A percentile compares a stretch with the other conserved stretches of the same genome.
These are phyloP conservation scores for Drosophila pruinosa DNA, from an alignment of 1,140 invertebrate species.

Conservation along the genomic window DNA sequence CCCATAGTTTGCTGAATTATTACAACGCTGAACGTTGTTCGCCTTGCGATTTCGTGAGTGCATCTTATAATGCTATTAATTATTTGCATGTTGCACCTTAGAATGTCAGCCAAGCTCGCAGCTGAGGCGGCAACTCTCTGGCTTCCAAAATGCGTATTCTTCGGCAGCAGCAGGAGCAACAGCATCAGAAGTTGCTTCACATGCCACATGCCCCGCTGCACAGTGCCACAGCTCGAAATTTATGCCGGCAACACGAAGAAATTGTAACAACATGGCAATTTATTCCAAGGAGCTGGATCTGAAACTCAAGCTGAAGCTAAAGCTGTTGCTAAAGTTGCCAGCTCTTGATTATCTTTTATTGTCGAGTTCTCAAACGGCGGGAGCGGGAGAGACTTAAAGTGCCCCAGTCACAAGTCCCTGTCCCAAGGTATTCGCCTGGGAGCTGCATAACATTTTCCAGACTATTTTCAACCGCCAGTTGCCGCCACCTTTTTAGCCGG, in stretches of 20 bases:
- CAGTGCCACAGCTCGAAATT: conserved; percentile 50
- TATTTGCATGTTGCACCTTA: conserved; percentile 82
- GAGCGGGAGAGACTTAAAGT: conserved; percentile 25
- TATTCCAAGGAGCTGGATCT: conserved; percentile 60
- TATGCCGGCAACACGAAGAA: conserved; percentile 73
- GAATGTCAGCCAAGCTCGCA: conserved; percentile 43
- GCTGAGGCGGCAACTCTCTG: neutral
- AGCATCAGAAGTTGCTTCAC: no score
- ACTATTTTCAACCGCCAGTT: conserved; percentile 37
- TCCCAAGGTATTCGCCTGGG: conserved; percentile 36
- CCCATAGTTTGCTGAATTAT: conserved; percentile 64
- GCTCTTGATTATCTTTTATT: conserved; percentile 69
- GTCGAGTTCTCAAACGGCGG: conserved; percentile 28
- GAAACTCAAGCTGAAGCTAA: conserved; percentile 22
- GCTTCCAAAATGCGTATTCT: conserved; percentile 46
- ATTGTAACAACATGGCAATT: conserved; percentile 79
- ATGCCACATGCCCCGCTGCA: conserved; percentile 9
- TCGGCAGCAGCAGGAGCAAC: neutral
- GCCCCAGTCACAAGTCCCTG: conserved; percentile 42
- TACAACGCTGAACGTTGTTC: conserved; percentile 73
- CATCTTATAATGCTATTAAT: conserved; percentile 83
- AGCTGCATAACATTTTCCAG: conserved; percentile 63
- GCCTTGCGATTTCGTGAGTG: conserved; percentile 79
- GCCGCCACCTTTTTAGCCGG: conserved; percentile 1
- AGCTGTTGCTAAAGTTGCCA: conserved; percentile 1